These are phyloP conservation scores for Panurus biarmicus DNA, from an alignment of 2,113 vertebrate species.

Conservation along the genomic window DNA sequence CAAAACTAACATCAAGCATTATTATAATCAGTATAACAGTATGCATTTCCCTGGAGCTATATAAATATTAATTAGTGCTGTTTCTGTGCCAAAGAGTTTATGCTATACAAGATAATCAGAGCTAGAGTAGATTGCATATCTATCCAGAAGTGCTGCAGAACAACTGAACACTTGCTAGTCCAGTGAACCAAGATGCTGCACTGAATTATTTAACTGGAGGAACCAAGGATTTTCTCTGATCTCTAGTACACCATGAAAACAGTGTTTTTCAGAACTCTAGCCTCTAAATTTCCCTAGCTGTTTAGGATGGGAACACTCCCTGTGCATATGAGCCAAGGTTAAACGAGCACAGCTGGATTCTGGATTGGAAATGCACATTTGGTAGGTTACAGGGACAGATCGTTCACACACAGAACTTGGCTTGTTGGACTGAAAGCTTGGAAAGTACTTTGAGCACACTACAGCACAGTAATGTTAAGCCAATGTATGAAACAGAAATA, in stretches of 20 bases:
- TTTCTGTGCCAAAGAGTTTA: neutral
- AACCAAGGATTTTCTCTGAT: neutral
- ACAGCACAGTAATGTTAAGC: neutral
- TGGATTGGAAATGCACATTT: neutral
- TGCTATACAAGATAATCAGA: neutral
- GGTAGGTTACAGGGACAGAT: slow-evolving; percentile 3
- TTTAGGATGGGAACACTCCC: slow-evolving; percentile 7
- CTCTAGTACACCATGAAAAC: neutral
- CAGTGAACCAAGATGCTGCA: neutral
- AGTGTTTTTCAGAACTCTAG: neutral
- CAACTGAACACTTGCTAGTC: neutral
- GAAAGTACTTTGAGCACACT: neutral
- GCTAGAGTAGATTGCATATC: neutral
- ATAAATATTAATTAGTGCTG: neutral
- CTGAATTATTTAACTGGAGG: neutral
- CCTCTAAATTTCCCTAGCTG: neutral
- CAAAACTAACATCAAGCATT: neutral
- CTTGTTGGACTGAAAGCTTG: slow-evolving; percentile 4
- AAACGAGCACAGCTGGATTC: slow-evolving; percentile 51
- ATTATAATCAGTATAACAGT: neutral
- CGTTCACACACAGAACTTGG: neutral
- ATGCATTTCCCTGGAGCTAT: neutral
- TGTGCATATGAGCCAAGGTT: neutral
- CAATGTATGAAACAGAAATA: neutral
- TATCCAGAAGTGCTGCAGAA: neutral